Evolutionary conservation across 2,888 invertebrate species (phyloP), one percentile per base, ranked within the genome.

Genomic region (Philereme transversata): DNA sequence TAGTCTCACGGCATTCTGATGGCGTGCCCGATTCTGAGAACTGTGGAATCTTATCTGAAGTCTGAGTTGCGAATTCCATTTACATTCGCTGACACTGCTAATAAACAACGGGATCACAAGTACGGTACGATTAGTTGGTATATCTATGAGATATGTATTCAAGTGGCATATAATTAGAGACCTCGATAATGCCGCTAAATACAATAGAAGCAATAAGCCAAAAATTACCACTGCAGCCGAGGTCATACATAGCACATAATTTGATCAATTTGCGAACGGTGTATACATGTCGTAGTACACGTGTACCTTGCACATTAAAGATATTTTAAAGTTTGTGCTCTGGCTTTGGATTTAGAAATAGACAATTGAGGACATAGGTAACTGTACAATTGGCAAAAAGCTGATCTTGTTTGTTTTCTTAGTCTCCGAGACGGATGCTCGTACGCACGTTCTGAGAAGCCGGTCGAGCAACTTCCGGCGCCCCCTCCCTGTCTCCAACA

Each of bases 391-490:
- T 65, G 62, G 57, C 57, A 67, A 66, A 60, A 72, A 65, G 47
- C 47, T 46, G 62, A 62, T 63, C 57, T 67, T 67, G 62, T 67
- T 68, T 67, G 54, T 75, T 73, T 77, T 77, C 76, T 78, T 72
- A 62, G 73, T 68, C 72, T 71, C 68, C 59, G 69, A 74, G 73
- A 73, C 78, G 79, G 76, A 79, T 81, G 78, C 76, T 72, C 73
- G 70, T 75, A 75, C 76, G 75, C 76, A 77, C 70, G 78, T 86
- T 83, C 82, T 72, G 76, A 84, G 84, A 83, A 83, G 81, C 79
- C 80, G 82, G 76, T 82, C 78, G 80, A 72, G 77, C 75, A 74
- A 81, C 69, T 85, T 89, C 90, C 90, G 88, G 85, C 82, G 83
- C 79, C 76, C 75, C 77, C 51, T 58, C 77, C 75, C 73, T 75